These are phyloP conservation scores for Gerris buenoi DNA, from an alignment of 1,140 invertebrate genomes.

Conservation along the genomic window DNA sequence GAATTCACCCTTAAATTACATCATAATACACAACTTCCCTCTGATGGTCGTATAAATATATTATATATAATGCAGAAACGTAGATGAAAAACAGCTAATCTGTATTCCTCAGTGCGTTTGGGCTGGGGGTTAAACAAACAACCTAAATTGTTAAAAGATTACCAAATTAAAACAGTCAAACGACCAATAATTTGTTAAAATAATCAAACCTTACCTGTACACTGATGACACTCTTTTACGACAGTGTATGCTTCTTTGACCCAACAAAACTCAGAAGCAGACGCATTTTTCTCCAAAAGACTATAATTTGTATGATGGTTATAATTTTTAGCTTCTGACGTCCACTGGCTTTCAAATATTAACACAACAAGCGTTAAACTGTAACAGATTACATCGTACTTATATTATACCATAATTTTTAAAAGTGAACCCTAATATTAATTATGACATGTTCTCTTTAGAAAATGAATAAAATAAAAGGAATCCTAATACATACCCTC, in stretches of 20 bases:
- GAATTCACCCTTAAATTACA: too few relatives aligned
- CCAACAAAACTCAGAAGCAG: conserved; percentile 38
- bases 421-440: neutral
- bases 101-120: too few relatives aligned
- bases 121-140: too few relatives aligned
- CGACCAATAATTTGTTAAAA: too few relatives aligned
- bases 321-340: conserved; percentile 34
- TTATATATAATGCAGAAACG: too few relatives aligned
- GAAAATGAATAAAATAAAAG: neutral
- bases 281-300: conserved; percentile 53
- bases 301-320: conserved; percentile 37
- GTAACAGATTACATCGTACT: conserved; percentile 26
- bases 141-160: too few relatives aligned
- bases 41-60: too few relatives aligned
- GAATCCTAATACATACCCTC: conserved; percentile 21
- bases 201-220: too few relatives aligned
- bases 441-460: neutral
- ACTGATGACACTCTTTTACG: conserved; percentile 60
- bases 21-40: too few relatives aligned
- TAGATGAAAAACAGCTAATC: too few relatives aligned
- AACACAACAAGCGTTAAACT: conserved; percentile 60
- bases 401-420: conserved; percentile 2
- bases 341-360: conserved; percentile 60
- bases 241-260: conserved; percentile 49
- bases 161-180: too few relatives aligned